Evolutionary conservation across 1,140 invertebrate species (phyloP).

Genomic region (Sarcophaga peregrina): DNA sequence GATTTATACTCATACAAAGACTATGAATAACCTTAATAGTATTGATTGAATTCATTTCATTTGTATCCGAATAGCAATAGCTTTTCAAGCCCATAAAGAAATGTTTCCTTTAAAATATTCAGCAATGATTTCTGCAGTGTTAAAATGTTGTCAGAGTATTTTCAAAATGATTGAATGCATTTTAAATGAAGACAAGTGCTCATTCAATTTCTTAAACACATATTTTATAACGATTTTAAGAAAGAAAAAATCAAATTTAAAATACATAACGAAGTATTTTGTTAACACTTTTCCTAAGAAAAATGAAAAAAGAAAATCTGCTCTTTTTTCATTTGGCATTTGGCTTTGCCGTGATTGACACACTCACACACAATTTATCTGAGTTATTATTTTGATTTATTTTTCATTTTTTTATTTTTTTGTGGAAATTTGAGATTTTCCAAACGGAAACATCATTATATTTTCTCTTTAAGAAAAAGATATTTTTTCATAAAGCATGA

Average conservation of each 20-base stretch:
- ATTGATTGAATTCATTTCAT: neutral
- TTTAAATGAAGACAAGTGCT: slow-evolving; percentile 25
- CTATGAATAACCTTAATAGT: neutral
- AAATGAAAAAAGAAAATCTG: neutral
- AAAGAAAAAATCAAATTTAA: neutral
- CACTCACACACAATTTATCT: neutral
- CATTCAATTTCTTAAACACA: neutral
- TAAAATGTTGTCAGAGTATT: slow-evolving; percentile 3
- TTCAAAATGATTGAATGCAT: slow-evolving; percentile 10
- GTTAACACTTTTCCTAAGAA: slow-evolving; percentile 19
- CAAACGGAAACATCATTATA: slow-evolving; percentile 33
- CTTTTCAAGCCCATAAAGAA: neutral
- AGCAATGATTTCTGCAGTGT: neutral
- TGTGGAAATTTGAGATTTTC: neutral
- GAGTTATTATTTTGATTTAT: neutral
- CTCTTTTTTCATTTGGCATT: neutral
- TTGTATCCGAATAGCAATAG: neutral
- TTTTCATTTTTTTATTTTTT: neutral
- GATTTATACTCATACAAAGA: no score
- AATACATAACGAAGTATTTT: slow-evolving; percentile 21
- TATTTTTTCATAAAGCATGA: neutral
- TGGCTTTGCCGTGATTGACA: neutral
- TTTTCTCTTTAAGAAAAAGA: neutral
- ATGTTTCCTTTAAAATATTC: no score
- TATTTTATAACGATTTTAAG: neutral